Base-by-base conservation (phyloP, 2,888 invertebrate species). In the Pogonocherus hispidulus region DNA sequence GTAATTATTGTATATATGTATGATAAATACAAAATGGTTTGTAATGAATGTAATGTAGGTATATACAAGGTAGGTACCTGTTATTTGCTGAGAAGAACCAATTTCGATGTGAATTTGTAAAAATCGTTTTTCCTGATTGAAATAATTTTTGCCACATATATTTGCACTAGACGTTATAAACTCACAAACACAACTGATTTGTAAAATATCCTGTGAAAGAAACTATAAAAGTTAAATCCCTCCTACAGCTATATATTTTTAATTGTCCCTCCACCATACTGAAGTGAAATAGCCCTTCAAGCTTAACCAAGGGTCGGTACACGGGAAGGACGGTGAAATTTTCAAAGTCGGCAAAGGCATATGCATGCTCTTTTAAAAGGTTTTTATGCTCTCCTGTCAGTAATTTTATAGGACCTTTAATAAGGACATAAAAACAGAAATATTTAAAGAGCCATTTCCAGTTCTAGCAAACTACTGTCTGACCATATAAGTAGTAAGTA, bases 181-280 rank as follows among this genome's bases (percentile, higher is more conserved):
- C 73, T 72, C 80, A 77, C 75, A 78, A 79, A 78, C 80, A 76
- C 81, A 76, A 84, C 84, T 84, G 83, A 83, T 83, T 83, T 83
- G 80, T 82, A 74, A 79, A 81, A 81, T 81, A 80, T 81, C 76
- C 79, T 72, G 76, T 75, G 80, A 80, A 80, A 79, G 80, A 81
- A 83, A 81, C 82, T 79, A 82, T 83, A 82, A 82, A 84, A 82
- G 75, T 76, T 72, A 81, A 81, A 81, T 83, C 83, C 83, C 83
- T 83, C 81, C 84, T 83, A 81, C 83, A 76, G 78, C 79, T 78
- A 81, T 81, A 82, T 80, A 81, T 81, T 82, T 83, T 84, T 83
- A 83, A 83, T 83, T 82, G 81, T 82, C 79, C 82, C 80, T 80
- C 80, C 78, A 78, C 80, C 82, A 78, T 79, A 74, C 70, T 72